Base-by-base conservation (phyloP, 2,113 vertebrate genomes). In the Callaeas wilsoni region DNA sequence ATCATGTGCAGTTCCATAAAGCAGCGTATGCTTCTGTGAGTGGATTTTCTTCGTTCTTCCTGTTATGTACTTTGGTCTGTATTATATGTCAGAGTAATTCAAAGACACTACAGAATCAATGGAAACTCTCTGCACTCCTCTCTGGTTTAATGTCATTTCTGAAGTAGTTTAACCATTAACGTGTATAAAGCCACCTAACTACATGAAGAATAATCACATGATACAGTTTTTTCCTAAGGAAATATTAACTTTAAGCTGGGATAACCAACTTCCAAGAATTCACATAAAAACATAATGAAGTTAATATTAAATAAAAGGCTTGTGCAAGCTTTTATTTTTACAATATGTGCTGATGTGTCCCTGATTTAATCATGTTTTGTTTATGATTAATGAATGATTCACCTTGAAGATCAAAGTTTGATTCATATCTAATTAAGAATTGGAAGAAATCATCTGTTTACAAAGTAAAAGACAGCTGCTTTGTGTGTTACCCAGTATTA, bases 371-470 rank as follows among this genome's bases (percentile, higher is more conserved):
- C 84, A 92, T 96, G 96, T 96, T 97, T 98, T 98, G 89, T 96
- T 97, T 97, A 97, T 98, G 97, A 98, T 98, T 98, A 98, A 98
- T 98, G 97, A 98, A 96, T 96, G 91, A 97, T 97, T 98, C 95
- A 97, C 97, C 97, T 97, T 98, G 95, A 97, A 98, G 97, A 97
- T 91, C 97, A 98, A 97, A 97, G 96, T 98, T 98, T 97, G 98
- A 98, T 98, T 98, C 97, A 98, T 98, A 98, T 98, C 97, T 98
- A 96, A 91, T 96, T 97, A 97, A 98, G 97, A 98, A 98, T 98
- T 98, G 97, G 97, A 97, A 97, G 94, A 97, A 97, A 98, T 96
- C n/a, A 52, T 93, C 94, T 96, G 50, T 95, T 89, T 86, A 87
- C 69, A 57, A 96, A 97, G 96, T 95, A 94, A 98, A 98, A 97